These are phyloP conservation scores for Etheostoma nigrum DNA, from an alignment of 2,797 vertebrate species.

Conservation along the genomic window DNA sequence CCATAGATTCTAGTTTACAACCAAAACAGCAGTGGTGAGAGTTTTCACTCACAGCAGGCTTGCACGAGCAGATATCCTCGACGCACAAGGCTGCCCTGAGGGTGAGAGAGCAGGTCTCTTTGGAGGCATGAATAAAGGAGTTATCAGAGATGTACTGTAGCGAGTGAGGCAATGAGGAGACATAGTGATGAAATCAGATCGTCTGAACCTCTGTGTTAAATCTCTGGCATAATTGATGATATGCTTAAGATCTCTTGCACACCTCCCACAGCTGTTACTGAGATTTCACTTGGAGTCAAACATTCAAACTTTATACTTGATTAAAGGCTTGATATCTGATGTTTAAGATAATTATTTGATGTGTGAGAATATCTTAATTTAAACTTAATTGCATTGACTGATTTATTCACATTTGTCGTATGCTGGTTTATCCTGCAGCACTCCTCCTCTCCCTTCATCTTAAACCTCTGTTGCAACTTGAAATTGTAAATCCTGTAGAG, in stretches of 20 bases:
- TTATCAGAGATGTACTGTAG: not conserved
- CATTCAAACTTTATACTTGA: not conserved
- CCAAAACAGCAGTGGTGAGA: not conserved
- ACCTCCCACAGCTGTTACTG: not conserved
- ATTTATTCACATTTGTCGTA: not conserved
- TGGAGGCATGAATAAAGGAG: constrained; percentile 14
- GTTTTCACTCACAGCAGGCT: constrained; percentile 6
- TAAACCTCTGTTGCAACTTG: not conserved
- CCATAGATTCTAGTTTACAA: not conserved
- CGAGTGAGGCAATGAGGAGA: constrained; percentile 11
- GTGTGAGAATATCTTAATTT: not conserved
- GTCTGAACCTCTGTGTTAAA: too few species aligned
- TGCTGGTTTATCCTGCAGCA: not conserved
- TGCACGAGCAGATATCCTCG: constrained; percentile 25
- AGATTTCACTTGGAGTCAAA: not conserved
- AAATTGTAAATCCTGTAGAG: constrained; percentile 70
- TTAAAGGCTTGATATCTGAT: not conserved
- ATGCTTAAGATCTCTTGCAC: too few species aligned
- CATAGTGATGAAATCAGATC: too few species aligned
- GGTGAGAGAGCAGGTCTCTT: constrained; percentile 23
- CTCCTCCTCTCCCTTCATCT: not conserved
- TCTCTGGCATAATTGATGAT: too few species aligned
- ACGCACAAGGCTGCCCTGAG: constrained; percentile 16
- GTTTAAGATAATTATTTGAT: not conserved
- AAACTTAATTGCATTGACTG: not conserved